phyloP scores from a whole-genome alignment of 2,113 vertebrate species.

The Ageneiosus marmoratus region DNA sequence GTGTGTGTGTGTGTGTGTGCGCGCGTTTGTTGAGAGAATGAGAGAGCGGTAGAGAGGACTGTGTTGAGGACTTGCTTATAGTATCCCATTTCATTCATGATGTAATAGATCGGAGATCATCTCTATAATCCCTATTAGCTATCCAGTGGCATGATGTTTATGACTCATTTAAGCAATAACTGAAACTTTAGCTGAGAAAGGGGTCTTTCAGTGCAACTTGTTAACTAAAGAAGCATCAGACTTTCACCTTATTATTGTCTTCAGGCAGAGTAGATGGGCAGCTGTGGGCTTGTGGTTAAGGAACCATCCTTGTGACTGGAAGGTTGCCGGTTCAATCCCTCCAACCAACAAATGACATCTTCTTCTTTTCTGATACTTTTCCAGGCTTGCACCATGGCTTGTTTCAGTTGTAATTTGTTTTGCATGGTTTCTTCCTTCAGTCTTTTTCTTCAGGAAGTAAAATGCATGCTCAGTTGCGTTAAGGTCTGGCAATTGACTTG shows the following conservation, averaged over 20 bases:
- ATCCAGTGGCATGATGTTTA: not conserved
- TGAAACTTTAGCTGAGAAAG: not conserved
- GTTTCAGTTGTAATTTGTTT: too few species aligned
- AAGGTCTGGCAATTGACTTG: too few species aligned
- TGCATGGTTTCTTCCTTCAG: too few species aligned
- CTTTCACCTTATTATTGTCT: not conserved
- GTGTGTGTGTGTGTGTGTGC: not conserved
- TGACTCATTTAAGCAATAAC: not conserved
- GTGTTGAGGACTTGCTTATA: not conserved
- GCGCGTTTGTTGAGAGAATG: not conserved
- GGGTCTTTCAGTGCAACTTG: not conserved
- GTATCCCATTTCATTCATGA: slow-evolving; percentile 8
- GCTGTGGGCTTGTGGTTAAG: too few species aligned
- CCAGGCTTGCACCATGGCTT: too few species aligned
- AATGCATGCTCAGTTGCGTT: too few species aligned
- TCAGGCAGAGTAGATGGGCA: too few species aligned
- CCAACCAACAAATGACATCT: too few species aligned
- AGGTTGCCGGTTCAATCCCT: too few species aligned
- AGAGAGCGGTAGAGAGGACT: not conserved
- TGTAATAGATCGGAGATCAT: slow-evolving; percentile 17
- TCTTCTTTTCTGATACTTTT: too few species aligned
- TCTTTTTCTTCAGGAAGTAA: too few species aligned
- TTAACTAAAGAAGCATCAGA: not conserved
- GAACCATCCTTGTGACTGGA: too few species aligned
- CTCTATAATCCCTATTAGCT: slow-evolving; percentile 7